Evolutionary conservation across 2,888 invertebrate genomes (phyloP).

Genomic region (Stomorhina lunata): DNA sequence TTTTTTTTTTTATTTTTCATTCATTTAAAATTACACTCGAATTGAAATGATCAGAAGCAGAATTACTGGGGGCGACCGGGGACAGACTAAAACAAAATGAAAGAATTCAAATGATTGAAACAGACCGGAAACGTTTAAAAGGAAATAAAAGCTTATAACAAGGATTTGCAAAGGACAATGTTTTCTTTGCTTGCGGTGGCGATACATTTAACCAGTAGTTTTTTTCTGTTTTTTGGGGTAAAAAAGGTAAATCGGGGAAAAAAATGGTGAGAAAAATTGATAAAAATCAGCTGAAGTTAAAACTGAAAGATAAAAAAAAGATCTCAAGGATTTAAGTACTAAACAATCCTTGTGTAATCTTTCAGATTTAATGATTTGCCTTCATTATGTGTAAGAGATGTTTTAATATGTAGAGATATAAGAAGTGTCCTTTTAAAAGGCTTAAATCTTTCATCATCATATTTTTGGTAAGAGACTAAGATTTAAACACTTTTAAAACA

Average conservation of each 20-base stretch:
- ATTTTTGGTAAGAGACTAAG: no score
- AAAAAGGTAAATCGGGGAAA: not conserved
- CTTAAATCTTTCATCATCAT: no score
- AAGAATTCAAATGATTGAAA: slow-evolving; percentile 36
- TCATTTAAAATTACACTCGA: slow-evolving; percentile 37
- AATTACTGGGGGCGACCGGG: not conserved
- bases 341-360: no score
- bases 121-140: slow-evolving; percentile 57
- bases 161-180: slow-evolving; percentile 17
- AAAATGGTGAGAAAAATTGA: slow-evolving; percentile 33
- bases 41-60: slow-evolving; percentile 4
- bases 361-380: no score
- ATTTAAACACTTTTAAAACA: no score
- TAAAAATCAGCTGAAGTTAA: slow-evolving; percentile 32
- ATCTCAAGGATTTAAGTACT: no score
- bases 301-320: slow-evolving; percentile 6
- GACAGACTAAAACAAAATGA: not conserved
- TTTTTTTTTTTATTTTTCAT: not conserved
- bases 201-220: not conserved
- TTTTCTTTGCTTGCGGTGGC: not conserved
- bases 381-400: no score
- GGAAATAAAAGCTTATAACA: slow-evolving; percentile 61
- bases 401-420: no score
- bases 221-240: not conserved
- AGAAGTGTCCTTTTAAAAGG: no score